A percentile compares a stretch with the other conserved stretches of the same genome.
Evolutionary conservation across 2,797 vertebrate species (phyloP).

Genomic region (Orestias chungarensis): DNA sequence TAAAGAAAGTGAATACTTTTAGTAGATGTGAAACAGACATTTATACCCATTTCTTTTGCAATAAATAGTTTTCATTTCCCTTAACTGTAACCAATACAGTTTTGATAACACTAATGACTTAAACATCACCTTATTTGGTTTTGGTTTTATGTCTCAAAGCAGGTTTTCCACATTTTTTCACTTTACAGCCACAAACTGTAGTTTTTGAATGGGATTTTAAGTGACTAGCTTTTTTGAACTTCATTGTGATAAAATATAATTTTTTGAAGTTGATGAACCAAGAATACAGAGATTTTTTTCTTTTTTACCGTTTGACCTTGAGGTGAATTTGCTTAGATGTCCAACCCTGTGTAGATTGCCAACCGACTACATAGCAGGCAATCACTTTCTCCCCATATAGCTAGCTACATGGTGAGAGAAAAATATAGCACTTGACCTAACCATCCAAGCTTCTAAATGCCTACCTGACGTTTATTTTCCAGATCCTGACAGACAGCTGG

Average conservation of each 20-base stretch:
- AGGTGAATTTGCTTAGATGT: background rate
- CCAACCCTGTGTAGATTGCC: background rate
- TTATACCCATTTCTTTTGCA: too few species aligned
- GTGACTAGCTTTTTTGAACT: too few species aligned
- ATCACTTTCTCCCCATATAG: background rate
- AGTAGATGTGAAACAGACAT: too few species aligned
- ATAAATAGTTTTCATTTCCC: too few species aligned
- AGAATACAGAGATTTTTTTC: too few species aligned
- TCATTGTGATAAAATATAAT: too few species aligned
- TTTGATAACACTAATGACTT: background rate
- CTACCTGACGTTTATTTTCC: constrained; percentile 29
- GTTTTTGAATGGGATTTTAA: background rate
- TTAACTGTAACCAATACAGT: background rate
- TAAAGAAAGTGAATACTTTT: too few species aligned
- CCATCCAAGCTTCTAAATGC: constrained; percentile 33
- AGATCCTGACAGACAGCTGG: constrained; percentile 46
- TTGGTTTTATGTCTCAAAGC: background rate
- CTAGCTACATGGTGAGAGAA: background rate
- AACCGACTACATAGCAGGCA: background rate
- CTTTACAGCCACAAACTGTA: background rate
- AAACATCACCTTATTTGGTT: background rate
- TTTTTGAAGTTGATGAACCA: too few species aligned
- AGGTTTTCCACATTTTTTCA: background rate
- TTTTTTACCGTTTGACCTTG: too few species aligned
- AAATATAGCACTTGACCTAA: constrained; percentile 8